Base-by-base conservation (phyloP, 2,888 invertebrate species). In the Coelopa pilipes region DNA sequence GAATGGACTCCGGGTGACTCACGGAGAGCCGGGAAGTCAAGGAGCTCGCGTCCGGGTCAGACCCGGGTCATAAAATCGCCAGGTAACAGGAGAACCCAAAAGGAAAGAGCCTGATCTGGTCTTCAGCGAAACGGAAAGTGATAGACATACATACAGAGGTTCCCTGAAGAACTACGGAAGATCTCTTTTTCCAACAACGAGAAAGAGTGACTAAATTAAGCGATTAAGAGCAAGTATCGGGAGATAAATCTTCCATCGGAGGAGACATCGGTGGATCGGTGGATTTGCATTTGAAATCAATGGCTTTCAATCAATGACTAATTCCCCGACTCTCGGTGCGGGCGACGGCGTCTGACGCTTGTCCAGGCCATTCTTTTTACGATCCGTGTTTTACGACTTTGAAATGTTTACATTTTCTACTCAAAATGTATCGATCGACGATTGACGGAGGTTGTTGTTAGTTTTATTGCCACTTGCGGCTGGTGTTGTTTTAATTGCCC, bases 1-100 rank as follows among this genome's bases (percentile, higher is more conserved):
- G 70, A 70, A 63, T 70, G 70, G 34, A 46, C 70, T 63, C 17
- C 24, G 34, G 34, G 34, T 70, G 70, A 70, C 70, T 70, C 70
- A 70, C 13, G 15, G 45, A 17, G 10, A 13, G 34, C 7, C 34
- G 34, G 34, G 34, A 34, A 34, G 34, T 34, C 7, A 34, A 34
- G 34, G 34, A 34, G 34, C 34, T 7, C 2, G 34, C 34, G 34
- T 34, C 34, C 34, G 34, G 34, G 34, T 34, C 7, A 2, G 34
- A 7, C 34, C 7, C 34, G 34, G 34, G 34, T 34, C 34, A 34
- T 34, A 34, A 34, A 34, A 34, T 34, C 34, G 4, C 34, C 34
- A 34, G 34, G 34, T 34, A 34, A 7, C 34, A 2, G 34, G 34
- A 34, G 34, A n/a, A n/a, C n/a, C 7, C 7, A 7, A 7, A 34